Evolutionary conservation across 1,140 invertebrate species (phyloP), one percentile per base, ranked within the genome.

Genomic region (Scaptomyza montana): DNA sequence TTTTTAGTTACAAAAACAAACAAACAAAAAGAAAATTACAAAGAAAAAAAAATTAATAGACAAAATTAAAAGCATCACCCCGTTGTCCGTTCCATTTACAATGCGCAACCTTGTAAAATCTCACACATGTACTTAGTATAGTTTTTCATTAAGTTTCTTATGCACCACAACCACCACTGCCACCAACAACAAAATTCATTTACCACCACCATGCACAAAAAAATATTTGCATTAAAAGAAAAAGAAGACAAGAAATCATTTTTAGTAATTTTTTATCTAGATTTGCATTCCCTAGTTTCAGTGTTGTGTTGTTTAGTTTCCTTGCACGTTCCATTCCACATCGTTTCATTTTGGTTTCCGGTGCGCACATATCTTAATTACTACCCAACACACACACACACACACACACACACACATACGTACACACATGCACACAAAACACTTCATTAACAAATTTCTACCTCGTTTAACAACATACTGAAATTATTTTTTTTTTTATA

Each of bases 1-100:
- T 92, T 91, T 86, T 89, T 80, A 84, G 78, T 76, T 79, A 87
- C 84, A 84, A 84, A 77, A 47, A 36, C 33, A 36, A 67, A 63
- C 45, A 55, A 74, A 57, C n/a, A 46, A 53, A 74, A 54, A 74
- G 55, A 30, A 60, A 73, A 51, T 21, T 28, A 69, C 30, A 16
- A 63, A 30, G n/a, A n/a, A 28, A 3, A 47, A 66, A 47, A 66
- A 63, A 54, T 49, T 59, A 59, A 28, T 47, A 56, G 43, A 53
- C 28, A 13, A 36, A 39, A 61, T 5, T 49, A 30, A 72, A 72
- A 63, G 63, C 63, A 66, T 63, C 69, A 55, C 50, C 63, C 55
- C 49, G 63, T 72, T 72, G 69, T 73, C 70, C 70, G 70, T 68
- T 73, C 16, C 39, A 61, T 43, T 57, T 43, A 64, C 46, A 53